Evolutionary conservation across 2,113 vertebrate species (phyloP), one percentile per base, ranked within the genome.

Genomic region (Xiphias gladius): DNA sequence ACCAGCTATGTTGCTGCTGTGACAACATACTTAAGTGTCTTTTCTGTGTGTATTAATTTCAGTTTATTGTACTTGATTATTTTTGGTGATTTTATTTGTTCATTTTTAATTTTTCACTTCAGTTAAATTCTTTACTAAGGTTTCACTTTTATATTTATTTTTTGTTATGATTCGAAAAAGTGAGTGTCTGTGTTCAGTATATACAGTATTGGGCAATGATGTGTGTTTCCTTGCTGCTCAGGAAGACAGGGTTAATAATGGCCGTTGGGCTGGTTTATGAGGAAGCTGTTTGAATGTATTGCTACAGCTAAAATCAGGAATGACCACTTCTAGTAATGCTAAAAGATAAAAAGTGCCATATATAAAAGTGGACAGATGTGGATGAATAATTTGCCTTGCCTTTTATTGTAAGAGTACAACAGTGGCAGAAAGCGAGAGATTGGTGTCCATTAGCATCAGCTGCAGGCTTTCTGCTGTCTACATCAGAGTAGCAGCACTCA

Each of bases 321-420:
- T 59, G 16, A 54, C 19, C 46, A 28, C 7, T 37, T 35, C 20
- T n/a, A 7, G 19, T 65, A 10, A 57, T 8, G 30, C 5, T 50
- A 10, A 63, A 63, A 7, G 17, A 28, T 57, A 37, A 67, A 24
- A 30, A n/a, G 20, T 28, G 35, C 32, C 28, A 12, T 69, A 24
- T 41, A 35, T 62, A 5, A 46, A 71, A 66, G 54, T 54, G 39
- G 9, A 62, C 26, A 58, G 55, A 69, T 74, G 37, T 7, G 52
- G 24, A 57, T 30, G 57, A 48, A 10, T 9, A 62, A 10, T 28
- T 61, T 61, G 12, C 17, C 20, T 37, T 8, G 30, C 26, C 24
- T 68, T n/a, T 79, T 62, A 48, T 50, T 39, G 54, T 43, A 10
- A 3, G 12, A 28, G n/a, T 22, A 5, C 22, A 48, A 58, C 20